phyloP scores from a whole-genome alignment of 2,797 vertebrate genomes.

The Siniperca scherzeri region DNA sequence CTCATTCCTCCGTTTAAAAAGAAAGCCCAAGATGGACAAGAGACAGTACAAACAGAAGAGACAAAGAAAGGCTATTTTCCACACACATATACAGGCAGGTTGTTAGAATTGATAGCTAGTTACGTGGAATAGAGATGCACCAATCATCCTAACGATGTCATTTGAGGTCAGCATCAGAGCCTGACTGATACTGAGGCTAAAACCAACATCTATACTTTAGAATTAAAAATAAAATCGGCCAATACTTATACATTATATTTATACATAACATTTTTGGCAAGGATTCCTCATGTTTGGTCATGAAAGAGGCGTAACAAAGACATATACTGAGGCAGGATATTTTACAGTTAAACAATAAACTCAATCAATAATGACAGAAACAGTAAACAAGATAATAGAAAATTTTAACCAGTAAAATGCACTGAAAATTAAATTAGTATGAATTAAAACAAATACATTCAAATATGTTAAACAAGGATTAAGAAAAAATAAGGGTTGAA shows the following conservation, averaged over 20 bases:
- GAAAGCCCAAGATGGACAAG: conserved; percentile 24
- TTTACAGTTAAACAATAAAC: neutral
- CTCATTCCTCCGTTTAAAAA: conserved; percentile 36
- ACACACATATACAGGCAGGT: neutral
- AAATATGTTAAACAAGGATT: neutral
- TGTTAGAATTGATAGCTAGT: neutral
- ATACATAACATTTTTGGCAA: neutral
- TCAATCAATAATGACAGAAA: neutral
- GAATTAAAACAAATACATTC: neutral
- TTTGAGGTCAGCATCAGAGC: conserved; percentile 2
- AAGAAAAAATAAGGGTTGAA: neutral
- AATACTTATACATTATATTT: neutral
- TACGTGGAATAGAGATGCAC: neutral
- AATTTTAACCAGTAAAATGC: neutral
- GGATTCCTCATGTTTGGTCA: neutral
- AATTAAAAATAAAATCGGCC: neutral
- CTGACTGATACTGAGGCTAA: neutral
- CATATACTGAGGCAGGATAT: neutral
- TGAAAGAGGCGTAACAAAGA: neutral
- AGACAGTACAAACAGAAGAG: neutral
- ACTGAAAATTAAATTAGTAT: neutral
- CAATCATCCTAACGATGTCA: neutral
- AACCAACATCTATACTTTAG: neutral
- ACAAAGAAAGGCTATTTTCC: neutral
- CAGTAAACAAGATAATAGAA: neutral